Base-by-base conservation (phyloP, 2,888 invertebrate species). In the Drosophila parthenogenetica region DNA sequence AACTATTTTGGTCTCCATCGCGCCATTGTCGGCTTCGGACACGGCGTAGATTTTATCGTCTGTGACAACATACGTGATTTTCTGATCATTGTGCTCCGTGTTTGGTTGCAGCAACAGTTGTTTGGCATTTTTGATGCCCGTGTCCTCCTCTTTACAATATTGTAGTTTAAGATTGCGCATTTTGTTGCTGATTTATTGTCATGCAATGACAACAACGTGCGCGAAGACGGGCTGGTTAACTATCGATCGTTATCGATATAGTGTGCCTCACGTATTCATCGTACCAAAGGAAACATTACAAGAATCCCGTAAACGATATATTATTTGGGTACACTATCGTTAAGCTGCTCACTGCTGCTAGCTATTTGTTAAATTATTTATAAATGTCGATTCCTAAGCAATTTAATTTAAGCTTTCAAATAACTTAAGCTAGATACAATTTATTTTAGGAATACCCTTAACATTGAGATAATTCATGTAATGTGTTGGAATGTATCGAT, bases 151-250 rank as follows among this genome's bases (percentile, higher is more conserved):
- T 29, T 77, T 84, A 49, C 80, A 80, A 65, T 85, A 91, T 71
- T 86, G 87, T 48, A 91, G 57, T 68, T 89, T 91, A 29, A 91
- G 79, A 78, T 91, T 91, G 42, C 90, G 91, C 91, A 91, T 91
- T 61, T 69, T 63, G 13, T 42, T n/a, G 1, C 25, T 61, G 37
- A 64, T 63, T 57, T 70, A 60, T 70, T 70, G 68, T 55, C 67
- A 48, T 61, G 17, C 43, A 40, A 42, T 53, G 58, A 55, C 59
- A 67, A 65, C 69, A 78, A 77, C 76, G 80, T 79, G 80, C 70
- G 71, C 58, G 35, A 22, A 46, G 63, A 32, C 11, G 5, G 11
- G 5, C 13, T 29, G 5, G 7, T 8, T 16, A 5, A 2, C 35
- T 35, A 29, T 35, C 29, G 29, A 8, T 29, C 8, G 49, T 29